Evolutionary conservation across 92 coral and sea anemone species (phyloP), one percentile per base, ranked within the genome.

Genomic region (Palythoa grandis): DNA sequence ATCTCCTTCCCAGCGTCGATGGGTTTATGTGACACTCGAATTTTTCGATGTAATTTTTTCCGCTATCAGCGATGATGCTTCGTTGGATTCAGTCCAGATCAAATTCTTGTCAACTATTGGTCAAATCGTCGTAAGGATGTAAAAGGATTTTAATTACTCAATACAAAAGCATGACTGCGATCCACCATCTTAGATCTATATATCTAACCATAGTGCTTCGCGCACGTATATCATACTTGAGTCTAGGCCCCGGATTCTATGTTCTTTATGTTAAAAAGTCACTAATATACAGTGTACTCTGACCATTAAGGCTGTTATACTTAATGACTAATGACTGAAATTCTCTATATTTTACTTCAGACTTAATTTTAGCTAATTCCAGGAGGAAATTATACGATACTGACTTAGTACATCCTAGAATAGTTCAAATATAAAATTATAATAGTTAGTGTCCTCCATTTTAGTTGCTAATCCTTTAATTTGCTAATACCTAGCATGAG

Each of bases 21-120:
- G 79, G 87, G 66, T 83, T 67, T 71, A 43, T 40, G 52, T 52
- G 52, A 52, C 87, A 83, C 11, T 72, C 78, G 68, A 83, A 83
- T 8, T 23, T 83, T 72, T 72, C 67, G 70, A 83, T 83, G 43
- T 29, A 52, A 43, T 83, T 83, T 73, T 73, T 47, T 9, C 29
- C 13, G 78, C 78, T 73, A 9, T 9, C 14, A 0, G 40, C 72
- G 35, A 67, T 67, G 69, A 63, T 63, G 69, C 69, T 17, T 63
- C 17, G 25, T 63, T 0, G 24, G 17, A 63, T n/a, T 15, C 17
- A 7, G 20, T 63, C 69, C 75, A 71, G 53, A 71, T 71, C 75
- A 71, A 71, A 71, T 71, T 71, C 23, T 13, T 71, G 22, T 71
- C 75, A 71, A 50, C 52, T 71, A 71, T 71, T 22, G 75, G 48